Conservation (phyloP, 2,888 invertebrate species). For the Ochropleura plecta region DNA sequence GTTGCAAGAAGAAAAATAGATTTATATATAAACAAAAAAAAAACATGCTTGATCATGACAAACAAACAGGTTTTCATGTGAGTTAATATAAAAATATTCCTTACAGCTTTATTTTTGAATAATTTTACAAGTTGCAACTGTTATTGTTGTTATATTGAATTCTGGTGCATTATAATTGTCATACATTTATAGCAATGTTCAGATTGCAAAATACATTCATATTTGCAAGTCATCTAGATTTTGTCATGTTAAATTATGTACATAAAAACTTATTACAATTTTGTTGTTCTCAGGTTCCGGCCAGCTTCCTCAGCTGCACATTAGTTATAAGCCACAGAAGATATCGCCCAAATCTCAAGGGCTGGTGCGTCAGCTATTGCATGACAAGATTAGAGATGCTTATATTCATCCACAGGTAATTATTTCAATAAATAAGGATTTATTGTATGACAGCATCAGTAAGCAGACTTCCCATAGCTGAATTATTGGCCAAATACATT, state of each 20-base stretch:
- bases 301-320: slow-evolving; percentile 97
- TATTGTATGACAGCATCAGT: no score
- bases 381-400: slow-evolving; percentile 99
- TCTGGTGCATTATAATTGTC: not conserved
- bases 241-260: not conserved
- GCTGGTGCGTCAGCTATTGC: slow-evolving; percentile 97
- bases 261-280: not conserved
- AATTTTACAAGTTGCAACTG: not conserved
- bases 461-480: no score
- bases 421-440: not conserved
- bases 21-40: slow-evolving; percentile 11
- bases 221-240: not conserved
- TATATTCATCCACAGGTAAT: slow-evolving; percentile 97
- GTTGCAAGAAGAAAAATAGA: not conserved
- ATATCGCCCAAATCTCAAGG: slow-evolving; percentile 99
- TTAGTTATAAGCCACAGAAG: slow-evolving; percentile 99
- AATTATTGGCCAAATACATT: no score
- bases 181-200: not conserved
- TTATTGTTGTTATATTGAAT: not conserved
- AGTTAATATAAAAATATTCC: not conserved
- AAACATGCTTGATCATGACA: not conserved
- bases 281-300: slow-evolving; percentile 84
- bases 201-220: not conserved
- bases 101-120: not conserved
- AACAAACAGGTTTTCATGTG: not conserved